A percentile compares a stretch with the other conserved stretches of the same genome.
Conservation (phyloP, 2,797 vertebrate species). For the Microhierax caerulescens region DNA sequence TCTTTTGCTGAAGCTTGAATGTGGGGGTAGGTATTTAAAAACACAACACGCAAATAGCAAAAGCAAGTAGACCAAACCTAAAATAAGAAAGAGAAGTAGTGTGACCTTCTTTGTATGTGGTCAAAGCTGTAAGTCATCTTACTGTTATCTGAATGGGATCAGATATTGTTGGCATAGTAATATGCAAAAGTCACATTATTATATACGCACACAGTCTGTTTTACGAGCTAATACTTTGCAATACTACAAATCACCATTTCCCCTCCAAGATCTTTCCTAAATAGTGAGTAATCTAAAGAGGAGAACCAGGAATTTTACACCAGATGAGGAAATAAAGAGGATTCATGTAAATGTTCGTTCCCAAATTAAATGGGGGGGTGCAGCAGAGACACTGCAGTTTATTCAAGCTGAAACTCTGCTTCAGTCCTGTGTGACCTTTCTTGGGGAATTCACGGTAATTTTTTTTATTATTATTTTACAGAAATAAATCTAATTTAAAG, state of each 20-base stretch:
- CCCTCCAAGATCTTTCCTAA: neutral
- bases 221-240: neutral
- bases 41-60: neutral
- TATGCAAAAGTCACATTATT: neutral
- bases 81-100: neutral
- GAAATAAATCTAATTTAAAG: neutral
- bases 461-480: neutral
- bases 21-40: neutral
- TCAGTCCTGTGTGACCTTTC: neutral
- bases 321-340: neutral
- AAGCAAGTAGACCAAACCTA: neutral
- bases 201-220: neutral
- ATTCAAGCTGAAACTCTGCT: neutral
- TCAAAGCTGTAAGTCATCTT: neutral
- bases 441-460: neutral
- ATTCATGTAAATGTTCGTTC: neutral
- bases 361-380: neutral
- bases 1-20: neutral
- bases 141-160: neutral
- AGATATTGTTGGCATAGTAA: neutral
- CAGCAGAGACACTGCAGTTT: neutral
- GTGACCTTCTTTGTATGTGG: neutral
- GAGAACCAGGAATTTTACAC: neutral
- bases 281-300: neutral
- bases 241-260: neutral